Evolutionary conservation across 2,888 invertebrate species (phyloP).

Genomic region (Anoncus sp.): DNA sequence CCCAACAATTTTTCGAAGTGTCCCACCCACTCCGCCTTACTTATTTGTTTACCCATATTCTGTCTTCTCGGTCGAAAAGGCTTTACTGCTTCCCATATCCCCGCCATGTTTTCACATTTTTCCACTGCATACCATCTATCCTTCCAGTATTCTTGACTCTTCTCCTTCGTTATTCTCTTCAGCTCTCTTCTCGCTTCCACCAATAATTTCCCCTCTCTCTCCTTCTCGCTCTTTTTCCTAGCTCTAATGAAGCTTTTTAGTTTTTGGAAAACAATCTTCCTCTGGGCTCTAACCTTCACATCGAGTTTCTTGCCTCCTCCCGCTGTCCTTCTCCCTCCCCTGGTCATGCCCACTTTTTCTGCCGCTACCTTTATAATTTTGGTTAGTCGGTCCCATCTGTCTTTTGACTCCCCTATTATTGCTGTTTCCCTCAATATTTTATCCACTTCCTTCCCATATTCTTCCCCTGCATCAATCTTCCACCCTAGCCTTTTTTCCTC

Average conservation of each 20-base stretch:
- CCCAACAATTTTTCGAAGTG: not conserved
- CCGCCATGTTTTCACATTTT: not conserved
- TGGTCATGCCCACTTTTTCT: not conserved
- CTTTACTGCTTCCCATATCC: not conserved
- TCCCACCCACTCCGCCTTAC: not conserved
- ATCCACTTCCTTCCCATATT: not conserved
- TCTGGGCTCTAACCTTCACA: not conserved
- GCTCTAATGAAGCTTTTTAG: not conserved
- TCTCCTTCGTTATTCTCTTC: not conserved
- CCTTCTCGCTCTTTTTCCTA: too few relatives aligned
- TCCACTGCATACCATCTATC: not conserved
- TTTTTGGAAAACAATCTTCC: not conserved
- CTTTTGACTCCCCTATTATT: not conserved
- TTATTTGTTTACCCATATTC: not conserved
- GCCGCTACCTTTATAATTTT: constrained; percentile 3
- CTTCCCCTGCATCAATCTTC: not conserved
- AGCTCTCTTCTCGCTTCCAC: not conserved
- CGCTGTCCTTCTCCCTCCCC: not conserved
- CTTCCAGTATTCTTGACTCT: not conserved
- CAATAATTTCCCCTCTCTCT: too few relatives aligned
- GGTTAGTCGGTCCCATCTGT: constrained; percentile 16
- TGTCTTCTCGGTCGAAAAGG: not conserved
- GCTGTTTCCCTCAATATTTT: not conserved
- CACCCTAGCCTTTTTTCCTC: not conserved
- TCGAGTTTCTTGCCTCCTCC: not conserved